phyloP scores from a whole-genome alignment of 2,113 vertebrate species.

The Catharus bicknelli region DNA sequence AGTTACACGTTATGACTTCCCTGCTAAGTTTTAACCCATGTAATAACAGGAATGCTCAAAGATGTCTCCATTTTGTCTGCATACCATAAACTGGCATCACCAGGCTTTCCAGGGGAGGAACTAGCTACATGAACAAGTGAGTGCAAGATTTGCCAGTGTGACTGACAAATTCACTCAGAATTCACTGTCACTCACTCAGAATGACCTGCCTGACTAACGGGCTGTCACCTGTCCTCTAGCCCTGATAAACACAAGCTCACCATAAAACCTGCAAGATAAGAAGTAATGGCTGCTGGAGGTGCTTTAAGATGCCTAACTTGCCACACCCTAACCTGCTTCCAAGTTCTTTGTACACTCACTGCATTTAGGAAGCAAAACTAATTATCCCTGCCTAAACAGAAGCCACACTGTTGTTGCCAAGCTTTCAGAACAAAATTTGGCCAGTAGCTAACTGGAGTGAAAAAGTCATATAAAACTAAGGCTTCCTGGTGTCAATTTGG shows the following conservation, averaged over 20 bases:
- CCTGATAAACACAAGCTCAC: not conserved
- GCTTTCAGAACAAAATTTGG: not conserved
- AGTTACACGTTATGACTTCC: not conserved
- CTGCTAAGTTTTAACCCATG: not conserved
- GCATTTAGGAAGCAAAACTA: not conserved
- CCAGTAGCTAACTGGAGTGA: not conserved
- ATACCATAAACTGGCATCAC: not conserved
- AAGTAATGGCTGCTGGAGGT: not conserved
- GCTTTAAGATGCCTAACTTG: too few relatives aligned
- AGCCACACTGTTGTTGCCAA: rapidly evolving
- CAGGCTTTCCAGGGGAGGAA: not conserved
- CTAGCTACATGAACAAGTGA: not conserved
- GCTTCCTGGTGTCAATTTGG: not conserved
- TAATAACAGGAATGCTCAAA: not conserved
- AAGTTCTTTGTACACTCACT: not conserved
- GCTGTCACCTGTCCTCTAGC: not conserved
- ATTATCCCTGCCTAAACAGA: not conserved
- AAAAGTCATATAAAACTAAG: not conserved
- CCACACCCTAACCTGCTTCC: not conserved
- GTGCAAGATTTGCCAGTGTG: not conserved
- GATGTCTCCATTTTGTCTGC: not conserved
- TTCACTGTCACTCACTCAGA: not conserved
- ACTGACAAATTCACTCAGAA: not conserved
- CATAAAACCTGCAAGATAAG: not conserved
- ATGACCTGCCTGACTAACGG: not conserved